A percentile compares a stretch with the other conserved stretches of the same genome.
Conservation (phyloP, 2,797 vertebrate genomes). For the Margarornis squamiger region DNA sequence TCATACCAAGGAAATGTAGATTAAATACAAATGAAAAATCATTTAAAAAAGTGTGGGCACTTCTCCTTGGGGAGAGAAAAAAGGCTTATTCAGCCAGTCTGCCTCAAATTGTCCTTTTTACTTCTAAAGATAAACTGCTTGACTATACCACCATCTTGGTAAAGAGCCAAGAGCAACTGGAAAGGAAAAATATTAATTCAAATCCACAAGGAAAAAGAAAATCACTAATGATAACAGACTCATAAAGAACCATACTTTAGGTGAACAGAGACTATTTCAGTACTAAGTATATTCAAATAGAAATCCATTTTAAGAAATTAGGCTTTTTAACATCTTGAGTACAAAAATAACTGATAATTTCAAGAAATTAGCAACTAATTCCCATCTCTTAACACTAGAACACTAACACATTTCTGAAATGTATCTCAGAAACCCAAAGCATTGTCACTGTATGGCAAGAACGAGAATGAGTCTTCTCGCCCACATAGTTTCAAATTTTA, state of each 20-base stretch:
- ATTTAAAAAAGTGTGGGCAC: not conserved
- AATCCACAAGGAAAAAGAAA: not conserved
- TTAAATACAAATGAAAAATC: not conserved
- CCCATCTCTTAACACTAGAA: not conserved
- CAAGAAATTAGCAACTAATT: not conserved
- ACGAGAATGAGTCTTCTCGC: not conserved
- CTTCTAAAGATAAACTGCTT: not conserved
- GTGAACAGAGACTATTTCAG: too few species aligned
- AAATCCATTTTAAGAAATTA: not conserved
- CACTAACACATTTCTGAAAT: not conserved
- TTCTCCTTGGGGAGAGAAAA: not conserved
- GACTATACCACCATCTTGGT: not conserved
- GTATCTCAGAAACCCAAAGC: not conserved
- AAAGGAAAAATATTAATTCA: conserved; percentile 6
- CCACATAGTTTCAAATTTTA: not conserved
- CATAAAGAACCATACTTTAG: not conserved
- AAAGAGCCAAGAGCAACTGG: not conserved
- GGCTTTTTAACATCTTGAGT: not conserved
- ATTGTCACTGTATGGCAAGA: not conserved
- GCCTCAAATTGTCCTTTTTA: not conserved
- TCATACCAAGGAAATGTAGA: not conserved
- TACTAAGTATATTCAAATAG: not conserved
- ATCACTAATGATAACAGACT: not conserved
- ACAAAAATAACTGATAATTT: not conserved
- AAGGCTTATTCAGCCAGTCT: not conserved